These are phyloP conservation scores for Crenuchus spilurus DNA, from an alignment of 2,797 vertebrate species.

Conservation along the genomic window DNA sequence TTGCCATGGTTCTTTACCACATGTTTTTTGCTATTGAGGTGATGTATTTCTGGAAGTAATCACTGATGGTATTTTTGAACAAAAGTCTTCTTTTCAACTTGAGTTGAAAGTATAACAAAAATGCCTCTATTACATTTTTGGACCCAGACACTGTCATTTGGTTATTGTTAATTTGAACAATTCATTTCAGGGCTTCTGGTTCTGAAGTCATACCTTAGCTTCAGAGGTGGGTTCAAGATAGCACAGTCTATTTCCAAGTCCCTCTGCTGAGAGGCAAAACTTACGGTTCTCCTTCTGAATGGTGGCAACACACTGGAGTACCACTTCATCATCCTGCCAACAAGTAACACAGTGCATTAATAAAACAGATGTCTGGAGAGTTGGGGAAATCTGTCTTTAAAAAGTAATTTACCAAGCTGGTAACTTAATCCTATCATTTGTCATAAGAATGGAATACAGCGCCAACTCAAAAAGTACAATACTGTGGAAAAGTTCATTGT, in stretches of 20 bases:
- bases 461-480: no score
- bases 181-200: not conserved
- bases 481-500: no score
- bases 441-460: no score
- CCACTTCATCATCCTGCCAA: slow-evolving; percentile 96
- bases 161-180: no score
- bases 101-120: not conserved
- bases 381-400: not conserved
- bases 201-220: slow-evolving; percentile 85
- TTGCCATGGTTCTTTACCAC: slow-evolving; percentile 55
- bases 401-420: no score
- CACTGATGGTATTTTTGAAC: slow-evolving; percentile 6
- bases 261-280: slow-evolving; percentile 96
- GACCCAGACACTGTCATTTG: no score
- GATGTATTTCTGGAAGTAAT: slow-evolving; percentile 31
- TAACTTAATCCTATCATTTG: no score
- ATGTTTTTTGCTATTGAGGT: slow-evolving; percentile 36
- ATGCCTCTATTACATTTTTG: no score
- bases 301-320: slow-evolving; percentile 91
- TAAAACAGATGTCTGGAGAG: not conserved
- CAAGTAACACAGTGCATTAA: slow-evolving; percentile 41
- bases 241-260: slow-evolving; percentile 94
- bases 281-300: slow-evolving; percentile 95
- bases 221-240: slow-evolving; percentile 97
- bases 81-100: not conserved